Percentiles rank a stretch among this genome's conserved stretches.
phyloP scores from a whole-genome alignment of 2,797 vertebrate species.

The Crenichthys baileyi region DNA sequence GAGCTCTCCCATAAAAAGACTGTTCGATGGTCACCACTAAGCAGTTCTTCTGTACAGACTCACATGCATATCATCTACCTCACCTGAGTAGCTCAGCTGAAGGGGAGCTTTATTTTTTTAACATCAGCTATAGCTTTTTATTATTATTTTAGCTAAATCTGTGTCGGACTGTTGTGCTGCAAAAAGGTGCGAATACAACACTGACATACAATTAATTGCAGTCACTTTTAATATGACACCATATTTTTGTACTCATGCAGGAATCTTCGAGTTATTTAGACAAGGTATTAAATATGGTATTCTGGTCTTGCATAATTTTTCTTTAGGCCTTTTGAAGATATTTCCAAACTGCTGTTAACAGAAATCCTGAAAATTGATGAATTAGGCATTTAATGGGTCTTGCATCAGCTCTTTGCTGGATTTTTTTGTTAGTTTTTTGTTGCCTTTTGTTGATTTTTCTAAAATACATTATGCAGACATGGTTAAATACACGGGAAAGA shows the following conservation, averaged over 20 bases:
- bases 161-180: not conserved
- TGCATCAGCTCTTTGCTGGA: too few species aligned
- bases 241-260: not conserved
- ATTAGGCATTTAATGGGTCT: too few species aligned
- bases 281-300: not conserved
- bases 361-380: too few species aligned
- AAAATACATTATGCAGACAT: too few species aligned
- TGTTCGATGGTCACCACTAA: slow-evolving; percentile 35
- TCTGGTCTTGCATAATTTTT: not conserved
- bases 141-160: not conserved
- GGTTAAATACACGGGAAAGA: too few species aligned
- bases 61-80: slow-evolving; percentile 3
- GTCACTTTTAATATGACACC: not conserved
- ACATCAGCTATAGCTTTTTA: not conserved
- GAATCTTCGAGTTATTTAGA: not conserved
- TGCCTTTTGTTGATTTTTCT: too few species aligned
- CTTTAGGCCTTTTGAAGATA: not conserved
- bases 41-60: slow-evolving; percentile 13
- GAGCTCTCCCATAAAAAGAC: slow-evolving; percentile 26
- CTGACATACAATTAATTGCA: not conserved
- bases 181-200: not conserved
- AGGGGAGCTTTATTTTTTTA: not conserved
- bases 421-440: too few species aligned
- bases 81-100: slow-evolving; percentile 9
- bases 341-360: too few species aligned